phyloP scores from a whole-genome alignment of 2,888 invertebrate species.

The Idaea straminata region DNA sequence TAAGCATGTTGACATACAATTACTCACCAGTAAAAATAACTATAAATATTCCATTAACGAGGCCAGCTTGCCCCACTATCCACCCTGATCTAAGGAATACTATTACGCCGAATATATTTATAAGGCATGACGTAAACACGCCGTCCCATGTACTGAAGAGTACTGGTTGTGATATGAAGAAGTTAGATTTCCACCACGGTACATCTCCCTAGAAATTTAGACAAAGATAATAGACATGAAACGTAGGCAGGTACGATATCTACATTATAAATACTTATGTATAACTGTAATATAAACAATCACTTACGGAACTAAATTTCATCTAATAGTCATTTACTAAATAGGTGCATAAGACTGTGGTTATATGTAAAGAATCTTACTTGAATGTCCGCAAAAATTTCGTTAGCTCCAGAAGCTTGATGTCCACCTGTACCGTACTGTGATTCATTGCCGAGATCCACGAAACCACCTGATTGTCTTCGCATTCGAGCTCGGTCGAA shows the following conservation, averaged over 20 bases:
- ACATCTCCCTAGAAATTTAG: constrained; percentile 82
- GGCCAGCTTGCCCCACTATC: constrained; percentile 96
- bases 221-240: constrained; percentile 7
- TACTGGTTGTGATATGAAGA: constrained; percentile 97
- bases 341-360: background rate
- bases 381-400: constrained; percentile 94
- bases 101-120: constrained; percentile 98
- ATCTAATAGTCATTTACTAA: background rate
- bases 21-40: constrained; percentile 87
- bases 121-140: constrained; percentile 97
- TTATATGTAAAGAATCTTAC: constrained; percentile 63
- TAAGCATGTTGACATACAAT: background rate
- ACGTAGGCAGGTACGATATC: background rate
- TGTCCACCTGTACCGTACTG: constrained; percentile 90
- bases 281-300: background rate
- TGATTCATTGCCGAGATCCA: constrained; percentile 87
- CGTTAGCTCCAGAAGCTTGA: constrained; percentile 92
- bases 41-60: constrained; percentile 89
- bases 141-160: constrained; percentile 99
- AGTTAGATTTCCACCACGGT: constrained; percentile 98
- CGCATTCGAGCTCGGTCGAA: constrained; percentile 78
- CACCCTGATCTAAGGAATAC: constrained; percentile 98
- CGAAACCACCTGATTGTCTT: constrained; percentile 86
- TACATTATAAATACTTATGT: background rate
- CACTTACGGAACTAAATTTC: background rate